phyloP scores from a whole-genome alignment of 2,888 invertebrate species.

The Ennomos erosarius region DNA sequence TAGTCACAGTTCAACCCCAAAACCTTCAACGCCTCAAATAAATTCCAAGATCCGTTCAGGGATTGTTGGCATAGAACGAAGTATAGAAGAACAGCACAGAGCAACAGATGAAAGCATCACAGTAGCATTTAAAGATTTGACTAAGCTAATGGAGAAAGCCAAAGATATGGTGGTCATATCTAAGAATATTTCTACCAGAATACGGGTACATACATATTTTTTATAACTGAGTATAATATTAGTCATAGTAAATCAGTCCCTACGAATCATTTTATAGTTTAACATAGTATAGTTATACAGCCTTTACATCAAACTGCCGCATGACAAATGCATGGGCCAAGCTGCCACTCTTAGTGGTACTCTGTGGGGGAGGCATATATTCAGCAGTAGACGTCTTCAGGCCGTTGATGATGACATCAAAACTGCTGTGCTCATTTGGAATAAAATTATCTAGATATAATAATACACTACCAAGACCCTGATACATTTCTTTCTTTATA shows the following conservation, averaged over 20 bases:
- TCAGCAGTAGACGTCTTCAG: too few species aligned
- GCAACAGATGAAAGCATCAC: constrained; percentile 96
- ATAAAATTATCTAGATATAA: too few species aligned
- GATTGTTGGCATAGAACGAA: constrained; percentile 98
- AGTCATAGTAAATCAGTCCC: too few species aligned
- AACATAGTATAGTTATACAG: background rate
- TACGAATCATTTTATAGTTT: background rate
- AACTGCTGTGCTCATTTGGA: too few species aligned
- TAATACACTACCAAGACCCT: background rate
- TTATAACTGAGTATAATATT: background rate
- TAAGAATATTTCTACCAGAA: constrained; percentile 95
- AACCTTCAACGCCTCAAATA: constrained; percentile 58
- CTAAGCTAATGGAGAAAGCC: constrained; percentile 97
- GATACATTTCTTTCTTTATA: constrained; percentile 5
- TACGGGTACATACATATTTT: constrained; percentile 83
- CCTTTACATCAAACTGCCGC: too few species aligned
- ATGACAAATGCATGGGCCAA: too few species aligned
- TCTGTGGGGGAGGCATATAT: too few species aligned
- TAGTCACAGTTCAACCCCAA: constrained; percentile 53
- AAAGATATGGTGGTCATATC: constrained; percentile 98
- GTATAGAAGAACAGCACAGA: constrained; percentile 95
- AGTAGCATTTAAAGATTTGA: constrained; percentile 97
- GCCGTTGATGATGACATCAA: too few species aligned
- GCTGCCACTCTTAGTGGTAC: too few species aligned
- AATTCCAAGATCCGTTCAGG: constrained; percentile 92